Evolutionary conservation across 2,888 invertebrate species (phyloP).

Genomic region (Heliconius ismenius): DNA sequence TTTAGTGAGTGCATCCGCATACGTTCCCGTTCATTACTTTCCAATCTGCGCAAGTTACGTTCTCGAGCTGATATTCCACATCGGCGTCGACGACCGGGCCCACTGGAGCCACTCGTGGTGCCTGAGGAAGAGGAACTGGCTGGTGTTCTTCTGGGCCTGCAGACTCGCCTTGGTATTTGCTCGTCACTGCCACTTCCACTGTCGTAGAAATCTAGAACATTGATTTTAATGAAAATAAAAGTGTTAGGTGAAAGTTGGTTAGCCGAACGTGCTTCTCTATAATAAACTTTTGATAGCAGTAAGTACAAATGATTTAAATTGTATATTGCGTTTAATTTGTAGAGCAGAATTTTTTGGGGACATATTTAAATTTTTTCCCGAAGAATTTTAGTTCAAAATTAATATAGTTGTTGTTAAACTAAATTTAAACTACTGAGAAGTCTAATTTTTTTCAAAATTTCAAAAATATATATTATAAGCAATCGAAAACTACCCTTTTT

Average conservation of each 20-base stretch:
- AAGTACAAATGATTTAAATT: background rate
- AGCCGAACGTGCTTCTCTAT: slow-evolving; percentile 7
- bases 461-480: no score
- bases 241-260: slow-evolving; percentile 23
- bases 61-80: slow-evolving; percentile 91
- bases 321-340: background rate
- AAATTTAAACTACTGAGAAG: no score
- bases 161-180: slow-evolving; percentile 56
- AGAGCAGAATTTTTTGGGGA: background rate
- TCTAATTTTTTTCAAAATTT: no score
- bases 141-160: slow-evolving; percentile 61
- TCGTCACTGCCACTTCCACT: slow-evolving; percentile 73
- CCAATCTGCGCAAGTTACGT: slow-evolving; percentile 91
- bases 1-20: slow-evolving; percentile 96
- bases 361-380: no score
- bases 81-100: slow-evolving; percentile 84
- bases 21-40: slow-evolving; percentile 94
- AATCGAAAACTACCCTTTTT: no score
- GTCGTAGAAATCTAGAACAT: slow-evolving; percentile 67
- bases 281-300: background rate
- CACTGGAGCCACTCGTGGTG: slow-evolving; percentile 56
- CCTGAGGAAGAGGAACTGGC: slow-evolving; percentile 61
- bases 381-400: no score
- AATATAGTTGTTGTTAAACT: no score
- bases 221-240: slow-evolving; percentile 16